A percentile compares a stretch with the other conserved stretches of the same genome.
phyloP scores from a whole-genome alignment of 2,888 invertebrate species.

The Schizotus pectinicornis region DNA sequence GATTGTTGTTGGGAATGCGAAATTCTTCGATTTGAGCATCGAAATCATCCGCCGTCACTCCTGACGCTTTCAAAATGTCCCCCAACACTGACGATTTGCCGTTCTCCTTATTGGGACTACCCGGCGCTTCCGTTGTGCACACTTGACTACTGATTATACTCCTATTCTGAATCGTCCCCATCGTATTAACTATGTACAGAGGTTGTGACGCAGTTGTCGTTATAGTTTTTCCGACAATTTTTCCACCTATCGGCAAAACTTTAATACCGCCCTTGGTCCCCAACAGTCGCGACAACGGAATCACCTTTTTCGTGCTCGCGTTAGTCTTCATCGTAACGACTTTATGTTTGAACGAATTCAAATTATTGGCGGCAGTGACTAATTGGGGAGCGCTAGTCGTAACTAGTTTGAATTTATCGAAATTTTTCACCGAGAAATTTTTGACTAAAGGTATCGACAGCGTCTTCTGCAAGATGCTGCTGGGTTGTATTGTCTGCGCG shows the following conservation, averaged over 20 bases:
- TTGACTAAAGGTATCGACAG: slow-evolving; percentile 55
- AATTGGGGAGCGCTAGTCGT: slow-evolving; percentile 41
- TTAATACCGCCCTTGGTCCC: slow-evolving; percentile 56
- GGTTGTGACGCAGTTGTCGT: slow-evolving; percentile 44
- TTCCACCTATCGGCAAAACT: slow-evolving; percentile 53
- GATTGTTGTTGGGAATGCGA: slow-evolving; percentile 33
- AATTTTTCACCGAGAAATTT: slow-evolving; percentile 55
- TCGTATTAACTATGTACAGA: slow-evolving; percentile 49
- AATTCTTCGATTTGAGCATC: slow-evolving; percentile 43
- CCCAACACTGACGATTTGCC: slow-evolving; percentile 38
- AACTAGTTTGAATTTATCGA: slow-evolving; percentile 57
- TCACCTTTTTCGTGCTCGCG: slow-evolving; percentile 50
- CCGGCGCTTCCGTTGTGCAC: background rate
- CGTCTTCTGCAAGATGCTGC: slow-evolving; percentile 55
- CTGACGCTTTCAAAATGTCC: slow-evolving; percentile 37
- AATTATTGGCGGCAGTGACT: slow-evolving; percentile 36
- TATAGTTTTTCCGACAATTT: slow-evolving; percentile 50
- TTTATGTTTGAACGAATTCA: slow-evolving; percentile 50
- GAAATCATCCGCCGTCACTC: slow-evolving; percentile 39
- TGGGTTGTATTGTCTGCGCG: slow-evolving; percentile 52
- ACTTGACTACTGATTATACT: no score
- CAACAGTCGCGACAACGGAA: slow-evolving; percentile 54
- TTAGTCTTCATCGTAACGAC: slow-evolving; percentile 54
- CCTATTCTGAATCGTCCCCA: background rate
- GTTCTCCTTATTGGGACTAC: slow-evolving; percentile 30